Base-by-base conservation (phyloP, 2,888 invertebrate species). In the Phymatocera aterrima region DNA sequence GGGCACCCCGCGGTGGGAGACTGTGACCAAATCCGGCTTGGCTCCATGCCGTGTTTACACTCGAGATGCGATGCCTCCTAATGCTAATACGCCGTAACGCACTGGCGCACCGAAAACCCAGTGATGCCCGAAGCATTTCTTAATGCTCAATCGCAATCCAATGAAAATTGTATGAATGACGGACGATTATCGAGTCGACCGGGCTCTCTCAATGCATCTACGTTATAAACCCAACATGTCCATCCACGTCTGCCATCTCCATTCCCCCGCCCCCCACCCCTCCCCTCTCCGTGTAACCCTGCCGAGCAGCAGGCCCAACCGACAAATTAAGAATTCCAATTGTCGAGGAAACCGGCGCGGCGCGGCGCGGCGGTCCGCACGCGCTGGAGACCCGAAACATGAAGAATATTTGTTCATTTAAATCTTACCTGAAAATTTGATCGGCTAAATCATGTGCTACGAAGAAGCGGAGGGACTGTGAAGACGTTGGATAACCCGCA, bases 131-230 rank as follows among this genome's bases (percentile, higher is more conserved):
- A 75, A 75, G 15, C 75, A 75, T 86, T 89, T 86, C 87, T 89
- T 89, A 90, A 90, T 90, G 90, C 90, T 90, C 90, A 90, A 90
- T 90, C 90, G 90, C 90, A 90, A 90, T 90, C 90, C 90, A 90
- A 90, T 90, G 90, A 90, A 90, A 90, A 89, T 87, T 88, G 86
- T 88, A 90, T 88, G 89, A 89, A 88, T 88, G 88, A 87, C 87
- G 86, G 86, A 87, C 90, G 90, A 90, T 90, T 90, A 90, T 90
- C 89, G 87, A 90, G 90, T 90, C 90, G 90, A 90, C 83, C 90
- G 90, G 89, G 86, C 89, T 86, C 87, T 86, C 84, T 90, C 89
- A 90, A 90, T 90, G 40, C 72, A n/a, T n/a, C 40, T 21, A 48
- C 31, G 34, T 24, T n/a, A n/a, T n/a, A n/a, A n/a, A 37, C 70